Conservation (phyloP, 2,113 vertebrate genomes). For the Toxostoma redivivum region DNA sequence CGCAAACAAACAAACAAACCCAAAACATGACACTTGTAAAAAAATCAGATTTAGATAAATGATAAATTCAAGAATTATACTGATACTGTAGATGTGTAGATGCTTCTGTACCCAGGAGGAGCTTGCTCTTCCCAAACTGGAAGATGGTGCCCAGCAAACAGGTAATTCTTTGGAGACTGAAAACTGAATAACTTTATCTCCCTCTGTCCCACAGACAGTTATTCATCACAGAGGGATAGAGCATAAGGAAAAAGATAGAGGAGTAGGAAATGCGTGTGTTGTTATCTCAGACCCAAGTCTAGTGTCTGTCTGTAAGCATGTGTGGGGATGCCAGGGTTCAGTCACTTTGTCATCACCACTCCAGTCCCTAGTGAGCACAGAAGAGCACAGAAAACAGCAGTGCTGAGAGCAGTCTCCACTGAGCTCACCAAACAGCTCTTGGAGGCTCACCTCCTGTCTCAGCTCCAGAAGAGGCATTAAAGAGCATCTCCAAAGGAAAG, state of each 20-base stretch:
- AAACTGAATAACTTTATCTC: not conserved
- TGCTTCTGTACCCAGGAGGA: not conserved
- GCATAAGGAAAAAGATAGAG: not conserved
- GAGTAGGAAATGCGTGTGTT: not conserved
- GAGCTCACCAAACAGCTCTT: not conserved
- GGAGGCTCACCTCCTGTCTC: not conserved
- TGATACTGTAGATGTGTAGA: not conserved
- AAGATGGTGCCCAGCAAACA: not conserved
- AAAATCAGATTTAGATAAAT: not conserved
- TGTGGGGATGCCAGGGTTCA: not conserved
- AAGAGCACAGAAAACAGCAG: not conserved
- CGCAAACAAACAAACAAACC: too few relatives aligned
- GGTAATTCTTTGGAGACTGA: not conserved
- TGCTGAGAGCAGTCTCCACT: not conserved
- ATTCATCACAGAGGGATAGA: not conserved
- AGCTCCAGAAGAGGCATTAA: not conserved
- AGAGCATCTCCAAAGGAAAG: not conserved
- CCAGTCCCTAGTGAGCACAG: not conserved
- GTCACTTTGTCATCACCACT: not conserved
- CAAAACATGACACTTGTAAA: not conserved
- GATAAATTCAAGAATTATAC: not conserved
- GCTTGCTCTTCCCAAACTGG: not conserved
- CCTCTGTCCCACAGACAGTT: not conserved
- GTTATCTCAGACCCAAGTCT: rapidly evolving
- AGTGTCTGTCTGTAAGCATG: not conserved